Conservation (phyloP, 2,113 vertebrate species). For the Coryphaenoides rupestris region DNA sequence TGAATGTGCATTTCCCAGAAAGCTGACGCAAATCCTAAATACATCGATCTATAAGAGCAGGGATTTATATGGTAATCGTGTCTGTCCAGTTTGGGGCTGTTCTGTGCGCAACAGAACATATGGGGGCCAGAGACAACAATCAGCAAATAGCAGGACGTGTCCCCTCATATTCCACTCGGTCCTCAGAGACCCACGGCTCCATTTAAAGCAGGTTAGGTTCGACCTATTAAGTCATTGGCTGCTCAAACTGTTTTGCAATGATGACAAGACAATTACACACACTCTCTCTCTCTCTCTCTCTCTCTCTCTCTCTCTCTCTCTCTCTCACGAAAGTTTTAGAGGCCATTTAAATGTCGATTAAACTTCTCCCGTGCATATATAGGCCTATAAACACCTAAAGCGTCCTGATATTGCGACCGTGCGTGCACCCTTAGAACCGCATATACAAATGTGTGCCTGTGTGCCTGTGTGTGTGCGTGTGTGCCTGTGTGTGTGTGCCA, state of each 20-base stretch:
- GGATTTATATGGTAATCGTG: conserved; percentile 38
- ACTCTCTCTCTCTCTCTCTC: no score
- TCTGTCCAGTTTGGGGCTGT: conserved; percentile 66
- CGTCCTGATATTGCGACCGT: background rate
- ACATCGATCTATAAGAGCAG: background rate
- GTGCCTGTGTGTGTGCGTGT: no score
- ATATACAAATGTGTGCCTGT: conserved; percentile 7
- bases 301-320: no score
- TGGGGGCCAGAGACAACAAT: conserved; percentile 67
- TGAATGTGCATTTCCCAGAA: background rate
- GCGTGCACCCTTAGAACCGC: background rate
- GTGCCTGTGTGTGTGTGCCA: no score
- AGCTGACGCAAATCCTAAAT: background rate
- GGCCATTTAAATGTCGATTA: no score
- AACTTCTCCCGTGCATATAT: no score
- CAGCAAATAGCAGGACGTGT: conserved; percentile 82
- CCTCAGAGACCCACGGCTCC: conserved; percentile 79
- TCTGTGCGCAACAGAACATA: conserved; percentile 75
- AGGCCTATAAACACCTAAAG: no score
- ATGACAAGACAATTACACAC: conserved; percentile 41
- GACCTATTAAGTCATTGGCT: conserved; percentile 54
- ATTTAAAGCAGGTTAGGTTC: conserved; percentile 81
- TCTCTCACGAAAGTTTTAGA: no score
- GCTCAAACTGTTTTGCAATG: conserved; percentile 22
- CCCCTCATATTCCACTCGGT: conserved; percentile 80